Evolutionary conservation across 2,888 invertebrate genomes (phyloP).

Genomic region (Eupithecia insigniata): DNA sequence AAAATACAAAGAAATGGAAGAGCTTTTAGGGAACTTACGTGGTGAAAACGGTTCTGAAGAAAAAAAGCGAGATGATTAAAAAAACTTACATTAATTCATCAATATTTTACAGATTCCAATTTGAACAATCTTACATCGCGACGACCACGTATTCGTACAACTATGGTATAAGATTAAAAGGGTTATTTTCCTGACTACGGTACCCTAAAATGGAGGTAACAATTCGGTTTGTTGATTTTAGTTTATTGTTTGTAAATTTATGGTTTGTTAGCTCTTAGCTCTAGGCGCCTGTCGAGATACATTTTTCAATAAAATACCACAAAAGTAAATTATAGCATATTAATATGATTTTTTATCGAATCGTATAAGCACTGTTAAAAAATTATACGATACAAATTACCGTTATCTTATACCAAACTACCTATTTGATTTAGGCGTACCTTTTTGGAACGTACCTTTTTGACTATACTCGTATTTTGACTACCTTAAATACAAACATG

Average conservation of each 20-base stretch:
- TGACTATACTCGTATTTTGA: neutral
- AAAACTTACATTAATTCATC: neutral
- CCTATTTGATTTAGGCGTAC: neutral
- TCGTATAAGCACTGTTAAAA: neutral
- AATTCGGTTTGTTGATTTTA: constrained; percentile 23
- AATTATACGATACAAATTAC: neutral
- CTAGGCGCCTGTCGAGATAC: constrained; percentile 10
- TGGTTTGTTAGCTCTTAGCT: constrained; percentile 10
- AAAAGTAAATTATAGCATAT: neutral
- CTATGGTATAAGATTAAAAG: no score
- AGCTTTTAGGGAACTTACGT: neutral
- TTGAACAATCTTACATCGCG: neutral
- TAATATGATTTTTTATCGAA: neutral
- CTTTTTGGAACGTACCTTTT: neutral
- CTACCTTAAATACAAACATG: neutral
- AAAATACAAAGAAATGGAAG: neutral
- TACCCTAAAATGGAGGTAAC: constrained; percentile 6
- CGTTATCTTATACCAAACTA: neutral
- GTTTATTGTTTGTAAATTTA: constrained; percentile 22
- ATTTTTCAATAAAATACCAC: neutral
- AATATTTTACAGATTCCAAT: neutral
- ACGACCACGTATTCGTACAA: no score
- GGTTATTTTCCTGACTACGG: neutral
- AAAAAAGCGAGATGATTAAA: neutral
- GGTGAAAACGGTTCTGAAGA: neutral